Evolutionary conservation across 2,888 invertebrate species (phyloP).

Genomic region (Sturmia bella): DNA sequence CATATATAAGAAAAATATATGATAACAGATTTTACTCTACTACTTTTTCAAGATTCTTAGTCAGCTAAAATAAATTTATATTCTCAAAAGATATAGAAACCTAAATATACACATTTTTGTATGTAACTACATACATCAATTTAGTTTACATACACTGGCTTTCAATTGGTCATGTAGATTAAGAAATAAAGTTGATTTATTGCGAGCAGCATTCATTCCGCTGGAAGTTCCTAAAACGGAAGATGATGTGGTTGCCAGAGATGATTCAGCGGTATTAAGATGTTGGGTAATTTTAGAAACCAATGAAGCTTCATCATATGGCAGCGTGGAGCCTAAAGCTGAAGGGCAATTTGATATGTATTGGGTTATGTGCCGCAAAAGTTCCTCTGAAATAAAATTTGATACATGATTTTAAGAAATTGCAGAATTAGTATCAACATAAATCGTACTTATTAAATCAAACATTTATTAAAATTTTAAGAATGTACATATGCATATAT

Average conservation of each 20-base stretch:
- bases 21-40: too few relatives aligned
- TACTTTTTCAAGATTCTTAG: too few relatives aligned
- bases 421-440: not conserved
- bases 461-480: conserved; percentile 41
- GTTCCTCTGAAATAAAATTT: conserved; percentile 72
- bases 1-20: too few relatives aligned
- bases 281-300: conserved; percentile 75
- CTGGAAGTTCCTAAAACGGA: conserved; percentile 25
- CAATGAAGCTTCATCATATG: conserved; percentile 76
- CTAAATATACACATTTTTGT: not conserved
- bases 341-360: conserved; percentile 77
- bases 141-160: conserved; percentile 74
- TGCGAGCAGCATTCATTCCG: conserved; percentile 60
- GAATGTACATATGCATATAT: conserved; percentile 44
- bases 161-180: conserved; percentile 76
- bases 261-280: conserved; percentile 68
- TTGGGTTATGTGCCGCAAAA: conserved; percentile 76
- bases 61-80: too few relatives aligned
- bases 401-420: not conserved
- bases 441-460: conserved; percentile 44
- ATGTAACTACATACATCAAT: not conserved
- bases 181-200: conserved; percentile 74
- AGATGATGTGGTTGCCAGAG: conserved; percentile 32
- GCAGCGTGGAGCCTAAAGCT: conserved; percentile 73
- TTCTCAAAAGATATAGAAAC: too few relatives aligned